Base-by-base conservation (phyloP, 2,888 invertebrate genomes). In the Agonopterix subpropinquella region DNA sequence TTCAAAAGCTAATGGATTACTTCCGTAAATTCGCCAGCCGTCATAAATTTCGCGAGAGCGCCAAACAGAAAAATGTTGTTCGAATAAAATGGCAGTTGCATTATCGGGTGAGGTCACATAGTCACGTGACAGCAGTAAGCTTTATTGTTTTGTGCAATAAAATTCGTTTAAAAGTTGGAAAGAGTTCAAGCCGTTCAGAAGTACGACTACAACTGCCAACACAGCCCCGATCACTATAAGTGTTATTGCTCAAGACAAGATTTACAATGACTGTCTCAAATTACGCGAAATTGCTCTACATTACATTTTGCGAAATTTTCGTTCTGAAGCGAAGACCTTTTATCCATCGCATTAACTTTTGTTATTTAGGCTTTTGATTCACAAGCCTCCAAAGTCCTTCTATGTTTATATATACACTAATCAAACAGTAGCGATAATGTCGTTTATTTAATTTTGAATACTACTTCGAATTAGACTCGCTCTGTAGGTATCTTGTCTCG, bases 121-220 rank as follows among this genome's bases (percentile, higher is more conserved):
- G 66, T 57, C 59, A 53, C 62, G 62, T 64, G 63, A 67, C 59
- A 55, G 62, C 41, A 36, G 36, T 41, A 48, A 46, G 47, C 61
- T 68, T 64, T 69, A 71, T 80, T 81, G 80, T 78, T 77, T 77
- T 63, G 63, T 54, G 64, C 69, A 73, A 75, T 77, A 72, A 75
- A 84, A 76, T 77, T 69, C 76, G 71, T 73, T 81, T 80, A 77
- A 80, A 77, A 80, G 66, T 83, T 84, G 83, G 80, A 82, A 64
- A 62, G 59, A 62, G 64, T 80, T 84, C 82, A 82, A 73, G 43
- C 59, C 56, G 61, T 70, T 57, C 57, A 66, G 61, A 51, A 55
- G 56, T 18, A 66, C 62, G 64, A 61, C 11, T 28, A 63, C 39
- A 39, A 39, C 61, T 68, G 71, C 75, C 70, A 71, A 66, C 57